Conservation (phyloP, 2,888 invertebrate species). For the Hololepta plana region DNA sequence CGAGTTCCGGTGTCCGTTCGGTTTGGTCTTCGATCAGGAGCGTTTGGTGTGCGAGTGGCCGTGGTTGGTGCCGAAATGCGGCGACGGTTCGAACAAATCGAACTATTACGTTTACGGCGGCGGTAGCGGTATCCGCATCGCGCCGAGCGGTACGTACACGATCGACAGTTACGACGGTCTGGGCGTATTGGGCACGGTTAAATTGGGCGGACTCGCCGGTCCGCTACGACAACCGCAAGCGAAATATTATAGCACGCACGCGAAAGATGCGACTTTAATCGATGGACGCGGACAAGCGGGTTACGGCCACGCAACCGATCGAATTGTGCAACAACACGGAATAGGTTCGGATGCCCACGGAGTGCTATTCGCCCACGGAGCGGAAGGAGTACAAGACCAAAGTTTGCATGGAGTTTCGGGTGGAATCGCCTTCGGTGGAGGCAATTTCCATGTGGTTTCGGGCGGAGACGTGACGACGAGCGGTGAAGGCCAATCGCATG, state of each 20-base stretch:
- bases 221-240: conserved; percentile 8
- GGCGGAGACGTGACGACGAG: too few species aligned
- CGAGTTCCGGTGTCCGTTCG: conserved; percentile 68
- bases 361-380: too few species aligned
- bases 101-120: conserved; percentile 32
- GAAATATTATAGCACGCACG: conserved; percentile 8
- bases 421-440: too few species aligned
- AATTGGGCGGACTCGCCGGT: conserved; percentile 20
- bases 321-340: too few species aligned
- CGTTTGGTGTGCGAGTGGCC: conserved; percentile 62
- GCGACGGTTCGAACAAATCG: conserved; percentile 25
- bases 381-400: too few species aligned
- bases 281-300: too few species aligned
- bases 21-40: conserved; percentile 55
- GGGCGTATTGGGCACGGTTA: conserved; percentile 17
- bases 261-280: too few species aligned
- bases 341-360: too few species aligned
- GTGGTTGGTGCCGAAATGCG: conserved; percentile 44
- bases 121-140: conserved; percentile 24
- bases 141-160: conserved; percentile 26
- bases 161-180: conserved; percentile 22
- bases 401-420: too few species aligned
- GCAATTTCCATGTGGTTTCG: too few species aligned
- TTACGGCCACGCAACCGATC: too few species aligned
- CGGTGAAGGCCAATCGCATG: too few species aligned